Evolutionary conservation across 2,113 vertebrate species (phyloP), one percentile per base, ranked within the genome.

Genomic region (Drymodes brunneopygia): DNA sequence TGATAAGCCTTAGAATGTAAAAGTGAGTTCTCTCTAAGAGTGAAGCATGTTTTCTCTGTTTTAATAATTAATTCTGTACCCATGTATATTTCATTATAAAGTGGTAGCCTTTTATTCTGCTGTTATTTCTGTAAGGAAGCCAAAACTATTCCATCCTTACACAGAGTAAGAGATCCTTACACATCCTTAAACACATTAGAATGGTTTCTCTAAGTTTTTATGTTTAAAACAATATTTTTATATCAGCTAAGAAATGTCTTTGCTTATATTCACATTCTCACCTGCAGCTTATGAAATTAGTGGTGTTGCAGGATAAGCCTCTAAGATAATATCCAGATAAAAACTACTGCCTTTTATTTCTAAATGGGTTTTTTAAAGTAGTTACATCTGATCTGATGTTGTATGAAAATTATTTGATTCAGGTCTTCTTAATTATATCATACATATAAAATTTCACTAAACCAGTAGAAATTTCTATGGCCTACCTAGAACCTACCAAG

Each of bases 51-150:
- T 97, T 96, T 88, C 45, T 69, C 29, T 83, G 54, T 51, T 83
- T 93, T 72, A 82, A 86, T 92, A 91, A 96, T 94, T 91, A 80
- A 97, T 86, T 95, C 58, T 77, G 4, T 90, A 65, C 9, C 67
- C 36, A 88, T 86, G 42, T 88, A 81, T 93, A 53, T 86, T 95
- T 94, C 54, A 79, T 92, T 72, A 88, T 80, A 54, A 92, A 86
- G 45, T 48, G 28, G 29, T 54, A 88, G 36, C 28, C 79, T 85
- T 88, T 95, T 92, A 72, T 35, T 83, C 38, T 86, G 20, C 54
- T 96, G 36, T 81, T 90, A 64, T n/a, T 75, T 92, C 45, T 87
- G 22, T 67, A 79, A 64, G 27, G 29, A 85, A 74, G 27, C 64
- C 50, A 85, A 77, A 92, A 75, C 23, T 79, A 44, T 60, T 74